Conservation (phyloP, 2,113 vertebrate genomes). For the Muscicapa adusta region DNA sequence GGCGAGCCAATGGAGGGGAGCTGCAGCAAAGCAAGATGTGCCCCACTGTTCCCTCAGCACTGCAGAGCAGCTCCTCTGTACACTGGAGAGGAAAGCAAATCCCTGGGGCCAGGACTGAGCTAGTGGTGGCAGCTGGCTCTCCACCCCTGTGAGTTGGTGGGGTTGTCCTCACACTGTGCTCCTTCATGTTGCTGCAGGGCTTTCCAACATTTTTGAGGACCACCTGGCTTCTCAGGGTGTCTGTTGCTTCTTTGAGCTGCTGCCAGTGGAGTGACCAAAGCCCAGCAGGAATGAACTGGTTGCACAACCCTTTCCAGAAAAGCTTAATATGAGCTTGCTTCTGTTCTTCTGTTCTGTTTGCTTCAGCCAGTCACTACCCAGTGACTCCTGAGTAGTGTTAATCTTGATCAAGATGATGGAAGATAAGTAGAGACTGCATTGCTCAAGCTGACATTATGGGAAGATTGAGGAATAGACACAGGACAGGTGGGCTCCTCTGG, state of each 20-base stretch:
- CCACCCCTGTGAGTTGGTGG: fast-evolving
- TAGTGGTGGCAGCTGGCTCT: background rate
- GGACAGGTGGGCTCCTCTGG: background rate
- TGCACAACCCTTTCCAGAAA: background rate
- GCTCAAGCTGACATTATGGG: background rate
- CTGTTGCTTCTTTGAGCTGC: background rate
- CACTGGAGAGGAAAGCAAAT: fast-evolving
- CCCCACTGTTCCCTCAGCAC: fast-evolving
- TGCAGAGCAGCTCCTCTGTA: fast-evolving
- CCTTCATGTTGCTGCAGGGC: background rate
- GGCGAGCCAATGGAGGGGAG: background rate
- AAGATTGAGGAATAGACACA: background rate
- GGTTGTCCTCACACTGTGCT: background rate
- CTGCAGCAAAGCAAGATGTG: background rate
- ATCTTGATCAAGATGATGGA: background rate
- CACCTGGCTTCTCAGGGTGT: background rate
- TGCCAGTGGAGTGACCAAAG: background rate
- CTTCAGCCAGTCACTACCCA: background rate
- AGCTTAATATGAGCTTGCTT: background rate
- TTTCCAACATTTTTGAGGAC: background rate
- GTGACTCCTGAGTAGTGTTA: background rate
- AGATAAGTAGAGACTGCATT: background rate
- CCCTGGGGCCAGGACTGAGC: background rate
- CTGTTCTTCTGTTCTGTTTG: background rate
- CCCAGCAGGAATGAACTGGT: background rate